Conservation (phyloP, 2,888 invertebrate species). For the Apotomis betuletana region DNA sequence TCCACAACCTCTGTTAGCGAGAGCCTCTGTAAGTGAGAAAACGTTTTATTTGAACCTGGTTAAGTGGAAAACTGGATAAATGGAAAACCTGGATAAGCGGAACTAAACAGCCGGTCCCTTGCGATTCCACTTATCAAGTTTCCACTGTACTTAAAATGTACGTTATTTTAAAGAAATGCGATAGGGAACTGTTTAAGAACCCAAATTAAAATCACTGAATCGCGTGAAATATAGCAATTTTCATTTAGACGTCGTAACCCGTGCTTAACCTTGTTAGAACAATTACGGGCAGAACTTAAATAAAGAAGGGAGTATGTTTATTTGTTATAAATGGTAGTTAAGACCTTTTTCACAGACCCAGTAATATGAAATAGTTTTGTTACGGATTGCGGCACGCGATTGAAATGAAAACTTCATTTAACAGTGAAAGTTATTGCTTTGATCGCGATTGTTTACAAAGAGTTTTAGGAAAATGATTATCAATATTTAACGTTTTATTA, state of each 20-base stretch:
- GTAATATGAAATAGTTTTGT: background rate
- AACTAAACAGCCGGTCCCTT: too few species aligned
- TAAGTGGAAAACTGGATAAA: too few species aligned
- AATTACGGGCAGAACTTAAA: background rate
- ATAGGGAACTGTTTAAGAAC: background rate
- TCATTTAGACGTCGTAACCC: background rate
- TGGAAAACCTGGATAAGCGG: too few species aligned
- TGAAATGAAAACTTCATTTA: background rate
- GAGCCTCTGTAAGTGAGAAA: too few species aligned
- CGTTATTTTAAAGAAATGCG: background rate
- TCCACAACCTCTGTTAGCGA: too few species aligned
- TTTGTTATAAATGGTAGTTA: background rate
- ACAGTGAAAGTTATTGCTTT: slow-evolving; percentile 3
- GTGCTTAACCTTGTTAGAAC: background rate
- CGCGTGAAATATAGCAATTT: slow-evolving; percentile 9
- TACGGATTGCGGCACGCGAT: background rate
- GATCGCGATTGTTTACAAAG: background rate
- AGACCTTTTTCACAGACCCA: background rate
- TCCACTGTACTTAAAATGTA: too few species aligned
- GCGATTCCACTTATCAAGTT: too few species aligned
- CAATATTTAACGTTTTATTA: too few species aligned
- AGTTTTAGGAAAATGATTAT: background rate
- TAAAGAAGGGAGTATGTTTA: background rate
- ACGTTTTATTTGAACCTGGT: too few species aligned
- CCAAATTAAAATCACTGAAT: slow-evolving; percentile 1